Evolutionary conservation across 2,888 invertebrate genomes (phyloP).

Genomic region (Sinopyrophorus schimmeli): DNA sequence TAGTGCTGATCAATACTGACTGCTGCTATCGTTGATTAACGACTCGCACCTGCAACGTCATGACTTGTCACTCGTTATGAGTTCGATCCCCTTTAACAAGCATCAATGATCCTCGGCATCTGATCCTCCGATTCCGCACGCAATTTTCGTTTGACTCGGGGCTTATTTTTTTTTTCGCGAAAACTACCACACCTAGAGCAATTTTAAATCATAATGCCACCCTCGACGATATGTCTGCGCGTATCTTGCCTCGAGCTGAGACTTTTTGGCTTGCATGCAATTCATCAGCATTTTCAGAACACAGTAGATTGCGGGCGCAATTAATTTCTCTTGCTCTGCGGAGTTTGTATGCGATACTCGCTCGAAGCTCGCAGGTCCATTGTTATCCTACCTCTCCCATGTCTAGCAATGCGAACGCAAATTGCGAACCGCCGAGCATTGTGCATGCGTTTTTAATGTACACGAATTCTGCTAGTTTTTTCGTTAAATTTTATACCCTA

Average conservation of each 20-base stretch:
- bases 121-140: constrained; percentile 17
- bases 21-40: constrained; percentile 28
- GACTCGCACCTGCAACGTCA: constrained; percentile 28
- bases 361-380: constrained; percentile 32
- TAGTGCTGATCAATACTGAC: constrained; percentile 29
- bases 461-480: constrained; percentile 14
- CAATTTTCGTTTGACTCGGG: constrained; percentile 15
- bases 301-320: constrained; percentile 33
- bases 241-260: constrained; percentile 28
- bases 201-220: constrained; percentile 26
- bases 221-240: constrained; percentile 28
- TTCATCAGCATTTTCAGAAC: constrained; percentile 34
- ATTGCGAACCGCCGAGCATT: constrained; percentile 27
- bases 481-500: constrained; percentile 18
- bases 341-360: constrained; percentile 32
- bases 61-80: constrained; percentile 24
- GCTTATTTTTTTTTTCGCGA: constrained; percentile 8
- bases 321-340: constrained; percentile 34
- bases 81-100: constrained; percentile 28
- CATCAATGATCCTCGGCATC: constrained; percentile 21
- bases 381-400: constrained; percentile 33
- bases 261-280: constrained; percentile 31
- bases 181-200: constrained; percentile 27
- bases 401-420: constrained; percentile 22
- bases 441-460: constrained; percentile 25